Percentiles rank a stretch among this genome's conserved stretches.
These are phyloP conservation scores for Microplitis manilae DNA, from an alignment of 2,888 invertebrate species.

Conservation along the genomic window DNA sequence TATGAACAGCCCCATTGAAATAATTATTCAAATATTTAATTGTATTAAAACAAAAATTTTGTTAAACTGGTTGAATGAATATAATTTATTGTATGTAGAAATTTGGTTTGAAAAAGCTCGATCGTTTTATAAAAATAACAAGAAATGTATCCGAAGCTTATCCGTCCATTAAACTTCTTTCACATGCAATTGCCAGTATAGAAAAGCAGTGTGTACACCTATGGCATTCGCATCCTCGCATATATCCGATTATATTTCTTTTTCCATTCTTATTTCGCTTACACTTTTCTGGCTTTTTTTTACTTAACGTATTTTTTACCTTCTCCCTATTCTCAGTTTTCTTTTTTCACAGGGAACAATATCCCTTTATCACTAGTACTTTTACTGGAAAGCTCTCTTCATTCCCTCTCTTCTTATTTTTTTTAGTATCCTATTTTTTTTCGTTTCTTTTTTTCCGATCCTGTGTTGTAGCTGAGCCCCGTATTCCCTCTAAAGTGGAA, in stretches of 20 bases:
- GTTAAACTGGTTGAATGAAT: too few relatives aligned
- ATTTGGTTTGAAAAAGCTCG: slow-evolving; percentile 49
- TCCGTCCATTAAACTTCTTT: slow-evolving; percentile 64
- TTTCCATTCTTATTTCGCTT: slow-evolving; percentile 1
- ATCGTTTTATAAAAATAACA: background rate
- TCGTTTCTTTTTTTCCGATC: slow-evolving; percentile 42
- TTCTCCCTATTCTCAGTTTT: slow-evolving; percentile 8
- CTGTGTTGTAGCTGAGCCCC: slow-evolving; percentile 15
- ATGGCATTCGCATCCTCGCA: slow-evolving; percentile 46
- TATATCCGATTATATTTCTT: slow-evolving; percentile 42
- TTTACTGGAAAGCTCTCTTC: slow-evolving; percentile 31
- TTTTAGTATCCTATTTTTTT: slow-evolving; percentile 40
- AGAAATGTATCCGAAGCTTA: slow-evolving; percentile 53
- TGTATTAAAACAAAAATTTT: too few relatives aligned
- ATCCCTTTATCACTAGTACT: slow-evolving; percentile 58
- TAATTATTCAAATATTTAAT: too few relatives aligned
- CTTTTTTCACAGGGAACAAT: slow-evolving; percentile 53
- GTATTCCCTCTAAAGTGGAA: background rate
- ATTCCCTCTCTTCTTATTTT: slow-evolving; percentile 36
- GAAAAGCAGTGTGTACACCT: background rate
- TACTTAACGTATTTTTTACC: background rate
- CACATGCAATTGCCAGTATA: slow-evolving; percentile 46
- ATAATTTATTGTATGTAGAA: too few relatives aligned
- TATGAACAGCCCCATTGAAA: too few relatives aligned
- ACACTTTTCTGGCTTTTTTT: background rate